phyloP scores from a whole-genome alignment of 2,113 vertebrate species.

The Nycticebus coucang region DNA sequence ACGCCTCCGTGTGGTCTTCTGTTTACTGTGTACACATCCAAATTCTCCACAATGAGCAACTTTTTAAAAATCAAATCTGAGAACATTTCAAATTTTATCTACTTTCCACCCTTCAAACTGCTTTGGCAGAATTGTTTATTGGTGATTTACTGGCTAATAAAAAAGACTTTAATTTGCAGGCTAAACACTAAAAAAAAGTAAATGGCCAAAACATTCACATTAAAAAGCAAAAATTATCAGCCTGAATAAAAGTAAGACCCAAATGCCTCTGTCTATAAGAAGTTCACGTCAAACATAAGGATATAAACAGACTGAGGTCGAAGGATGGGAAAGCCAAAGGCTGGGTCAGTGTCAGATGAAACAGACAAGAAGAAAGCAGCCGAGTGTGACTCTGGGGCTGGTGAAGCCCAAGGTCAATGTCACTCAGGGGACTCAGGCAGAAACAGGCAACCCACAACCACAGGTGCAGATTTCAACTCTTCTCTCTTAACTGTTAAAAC shows the following conservation, averaged over 20 bases:
- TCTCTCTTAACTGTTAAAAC: not conserved
- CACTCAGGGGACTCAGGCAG: not conserved
- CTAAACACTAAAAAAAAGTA: not conserved
- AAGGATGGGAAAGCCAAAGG: not conserved
- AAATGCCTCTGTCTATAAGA: not conserved
- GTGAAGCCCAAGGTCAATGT: no score
- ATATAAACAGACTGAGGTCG: not conserved
- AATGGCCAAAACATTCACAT: not conserved
- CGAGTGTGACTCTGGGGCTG: no score
- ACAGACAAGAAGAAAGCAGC: not conserved
- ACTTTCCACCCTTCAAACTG: not conserved
- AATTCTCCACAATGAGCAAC: not conserved
- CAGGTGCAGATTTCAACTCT: not conserved
- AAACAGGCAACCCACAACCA: not conserved
- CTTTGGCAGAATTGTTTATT: not conserved
- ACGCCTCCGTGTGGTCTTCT: fast-evolving
- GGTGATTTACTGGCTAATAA: not conserved
- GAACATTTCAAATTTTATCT: not conserved
- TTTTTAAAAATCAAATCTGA: not conserved
- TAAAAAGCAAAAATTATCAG: not conserved
- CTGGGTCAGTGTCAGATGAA: not conserved
- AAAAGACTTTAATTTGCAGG: not conserved
- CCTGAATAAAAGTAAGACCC: not conserved
- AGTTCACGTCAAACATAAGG: not conserved
- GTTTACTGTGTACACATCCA: not conserved